A percentile compares a stretch with the other conserved stretches of the same genome.
These are phyloP conservation scores for Dendrolimus houi DNA, from an alignment of 2,888 invertebrate species.

Conservation along the genomic window DNA sequence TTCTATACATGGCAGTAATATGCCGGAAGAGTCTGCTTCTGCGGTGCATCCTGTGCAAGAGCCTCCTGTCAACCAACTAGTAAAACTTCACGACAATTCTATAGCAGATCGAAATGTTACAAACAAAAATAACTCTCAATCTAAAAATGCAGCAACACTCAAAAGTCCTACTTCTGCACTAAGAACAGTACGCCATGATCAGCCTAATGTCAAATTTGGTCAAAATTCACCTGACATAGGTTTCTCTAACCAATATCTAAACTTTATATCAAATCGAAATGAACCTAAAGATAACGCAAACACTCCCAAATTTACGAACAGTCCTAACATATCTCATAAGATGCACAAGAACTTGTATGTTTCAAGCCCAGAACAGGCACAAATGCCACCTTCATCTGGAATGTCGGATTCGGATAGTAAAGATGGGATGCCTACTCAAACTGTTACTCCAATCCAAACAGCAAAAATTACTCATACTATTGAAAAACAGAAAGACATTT, in stretches of 20 bases:
- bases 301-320: constrained; percentile 70
- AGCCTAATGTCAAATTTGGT: constrained; percentile 51
- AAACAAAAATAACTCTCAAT: constrained; percentile 29
- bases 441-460: constrained; percentile 59
- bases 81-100: constrained; percentile 27
- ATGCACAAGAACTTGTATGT: constrained; percentile 73
- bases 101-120: constrained; percentile 31
- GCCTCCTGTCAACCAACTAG: constrained; percentile 18
- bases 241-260: constrained; percentile 67
- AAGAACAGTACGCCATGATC: constrained; percentile 64
- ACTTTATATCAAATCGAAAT: constrained; percentile 67
- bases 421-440: constrained; percentile 64
- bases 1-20: constrained; percentile 25
- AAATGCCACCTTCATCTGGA: constrained; percentile 69
- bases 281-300: constrained; percentile 73
- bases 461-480: constrained; percentile 51
- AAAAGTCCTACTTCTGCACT: constrained; percentile 59
- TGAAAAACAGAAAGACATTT: constrained; percentile 66
- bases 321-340: constrained; percentile 68
- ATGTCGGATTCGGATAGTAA: constrained; percentile 68
- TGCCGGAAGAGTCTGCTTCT: constrained; percentile 27
- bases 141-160: constrained; percentile 37
- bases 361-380: constrained; percentile 69
- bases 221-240: constrained; percentile 64
- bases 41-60: constrained; percentile 41